phyloP scores from a whole-genome alignment of 2,113 vertebrate genomes.

The Oceanodroma tethys region DNA sequence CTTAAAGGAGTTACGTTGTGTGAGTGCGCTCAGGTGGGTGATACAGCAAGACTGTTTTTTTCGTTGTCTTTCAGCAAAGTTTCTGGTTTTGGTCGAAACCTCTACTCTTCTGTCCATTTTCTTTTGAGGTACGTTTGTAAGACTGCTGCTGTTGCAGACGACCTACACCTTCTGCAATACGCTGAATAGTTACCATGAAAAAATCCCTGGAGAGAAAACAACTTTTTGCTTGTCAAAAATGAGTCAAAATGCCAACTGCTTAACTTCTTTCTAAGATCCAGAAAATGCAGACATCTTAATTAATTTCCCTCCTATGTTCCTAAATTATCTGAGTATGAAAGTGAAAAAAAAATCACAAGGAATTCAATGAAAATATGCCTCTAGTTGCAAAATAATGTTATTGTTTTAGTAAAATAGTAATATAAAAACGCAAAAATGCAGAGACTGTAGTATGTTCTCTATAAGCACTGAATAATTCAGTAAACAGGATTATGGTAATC shows the following conservation, averaged over 20 bases:
- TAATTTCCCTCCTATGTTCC: background rate
- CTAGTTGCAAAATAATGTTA: background rate
- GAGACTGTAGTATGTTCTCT: background rate
- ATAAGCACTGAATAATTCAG: background rate
- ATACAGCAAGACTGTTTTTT: background rate
- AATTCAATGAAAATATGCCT: background rate
- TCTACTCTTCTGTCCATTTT: background rate
- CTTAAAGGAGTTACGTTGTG: background rate
- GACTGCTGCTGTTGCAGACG: background rate
- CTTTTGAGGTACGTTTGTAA: background rate
- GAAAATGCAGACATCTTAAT: background rate
- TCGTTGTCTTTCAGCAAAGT: background rate
- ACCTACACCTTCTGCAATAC: background rate
- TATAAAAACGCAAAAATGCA: background rate
- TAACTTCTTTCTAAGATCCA: background rate
- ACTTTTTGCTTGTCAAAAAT: background rate
- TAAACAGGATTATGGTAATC: background rate
- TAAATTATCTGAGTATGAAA: background rate
- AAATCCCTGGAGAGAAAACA: background rate
- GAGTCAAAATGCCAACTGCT: background rate
- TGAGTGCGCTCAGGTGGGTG: background rate
- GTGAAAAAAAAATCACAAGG: background rate
- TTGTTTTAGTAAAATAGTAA: background rate
- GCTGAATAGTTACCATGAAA: background rate
- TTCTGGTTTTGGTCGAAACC: background rate